Base-by-base conservation (phyloP, 2,797 vertebrate species). In the Rachycentron canadum region DNA sequence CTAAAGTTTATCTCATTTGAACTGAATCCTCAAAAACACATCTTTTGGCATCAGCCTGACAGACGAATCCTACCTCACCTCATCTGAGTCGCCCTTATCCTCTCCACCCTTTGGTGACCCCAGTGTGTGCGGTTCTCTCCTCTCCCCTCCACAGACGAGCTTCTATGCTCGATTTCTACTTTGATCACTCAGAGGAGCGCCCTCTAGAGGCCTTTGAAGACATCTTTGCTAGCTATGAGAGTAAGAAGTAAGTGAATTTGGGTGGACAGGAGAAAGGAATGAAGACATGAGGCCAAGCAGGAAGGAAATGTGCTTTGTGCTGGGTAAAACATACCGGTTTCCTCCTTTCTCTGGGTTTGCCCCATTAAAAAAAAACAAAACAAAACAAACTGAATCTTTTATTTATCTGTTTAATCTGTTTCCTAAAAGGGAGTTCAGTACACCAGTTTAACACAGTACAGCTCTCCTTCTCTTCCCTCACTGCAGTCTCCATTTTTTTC, bases 171-270 rank as follows among this genome's bases (percentile, higher is more conserved):
- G 97, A 98, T 97, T 99, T 98, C 96, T 98, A 96, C 96, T 98
- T 98, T 98, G 98, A 99, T 96, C 96, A 95, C 92, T 97, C 97
- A 96, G 97, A 97, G 95, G 98, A 99, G 93, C 96, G 96, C 95
- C 94, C 96, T 96, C 95, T 98, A 96, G 97, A 96, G 96, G 95
- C 96, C 94, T 98, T 99, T 89, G 98, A 99, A 95, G 98, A 99
- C 97, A 97, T 99, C 97, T 96, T 99, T 97, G 96, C 96, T 97
- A 97, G 96, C 94, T 98, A 95, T 97, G 97, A 98, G 94, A 98
- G 92, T 96, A 99, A 97, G 94, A 99, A 99, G 98, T 98, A 98
- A 99, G 98, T 98, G 95, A 93, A 90, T 90, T 68, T 87, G 85
- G 76, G 76, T 88, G 79, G 78, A 85, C 63, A 81, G 87, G 78